phyloP scores from a whole-genome alignment of 2,797 vertebrate species.

The Rhabdophis nuchalis region DNA sequence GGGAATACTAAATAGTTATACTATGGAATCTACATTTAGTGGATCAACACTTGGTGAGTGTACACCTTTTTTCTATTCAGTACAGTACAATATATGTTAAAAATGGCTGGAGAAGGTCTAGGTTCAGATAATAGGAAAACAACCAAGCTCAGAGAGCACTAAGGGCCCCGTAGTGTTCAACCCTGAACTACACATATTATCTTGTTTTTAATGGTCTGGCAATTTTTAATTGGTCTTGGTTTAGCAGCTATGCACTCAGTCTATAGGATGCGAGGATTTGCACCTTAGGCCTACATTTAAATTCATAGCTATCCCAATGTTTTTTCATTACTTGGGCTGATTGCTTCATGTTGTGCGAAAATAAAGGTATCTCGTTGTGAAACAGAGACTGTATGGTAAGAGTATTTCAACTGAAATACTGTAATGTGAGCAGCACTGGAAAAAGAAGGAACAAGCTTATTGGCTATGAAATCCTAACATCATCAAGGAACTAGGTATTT shows the following conservation, averaged over 20 bases:
- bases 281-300: neutral
- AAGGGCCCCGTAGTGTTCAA: neutral
- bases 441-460: neutral
- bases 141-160: neutral
- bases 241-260: neutral
- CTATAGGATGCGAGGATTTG: neutral
- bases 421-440: neutral
- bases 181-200: neutral
- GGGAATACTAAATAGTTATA: conserved; percentile 90
- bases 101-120: neutral
- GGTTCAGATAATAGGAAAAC: neutral
- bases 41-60: conserved; percentile 86
- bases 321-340: neutral
- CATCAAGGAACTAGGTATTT: neutral
- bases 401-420: neutral
- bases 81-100: neutral
- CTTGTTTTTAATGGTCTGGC: neutral
- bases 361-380: neutral
- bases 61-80: neutral
- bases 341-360: neutral
- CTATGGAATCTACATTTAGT: conserved; percentile 88
- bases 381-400: neutral
- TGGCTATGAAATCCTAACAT: neutral
- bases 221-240: neutral
- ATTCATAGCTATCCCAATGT: neutral